These are phyloP conservation scores for Pedetes capensis DNA, from an alignment of 2,113 vertebrate species.

Conservation along the genomic window DNA sequence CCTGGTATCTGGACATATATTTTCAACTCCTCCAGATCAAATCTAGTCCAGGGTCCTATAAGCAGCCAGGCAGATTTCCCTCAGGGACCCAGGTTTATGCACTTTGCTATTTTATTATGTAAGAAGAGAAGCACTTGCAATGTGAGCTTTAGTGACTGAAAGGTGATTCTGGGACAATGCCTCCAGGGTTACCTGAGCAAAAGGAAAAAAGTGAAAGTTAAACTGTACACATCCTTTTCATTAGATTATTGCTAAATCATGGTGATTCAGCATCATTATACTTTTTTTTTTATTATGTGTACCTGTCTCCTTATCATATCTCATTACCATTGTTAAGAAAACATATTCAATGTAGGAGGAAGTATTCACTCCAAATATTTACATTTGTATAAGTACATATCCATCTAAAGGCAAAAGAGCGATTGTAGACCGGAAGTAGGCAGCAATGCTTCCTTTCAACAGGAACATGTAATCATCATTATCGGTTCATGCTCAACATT, in stretches of 20 bases:
- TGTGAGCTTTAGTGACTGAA: background rate
- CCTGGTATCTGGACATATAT: background rate
- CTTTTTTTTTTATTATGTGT: background rate
- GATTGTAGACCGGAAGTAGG: fast-evolving
- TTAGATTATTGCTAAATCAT: background rate
- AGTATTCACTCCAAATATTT: background rate
- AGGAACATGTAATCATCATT: background rate
- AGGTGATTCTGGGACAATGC: background rate
- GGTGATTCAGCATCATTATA: background rate
- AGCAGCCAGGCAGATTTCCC: background rate
- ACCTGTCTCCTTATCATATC: background rate
- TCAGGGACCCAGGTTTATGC: no score
- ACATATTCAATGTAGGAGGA: background rate
- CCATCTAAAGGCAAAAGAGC: background rate
- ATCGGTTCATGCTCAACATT: background rate
- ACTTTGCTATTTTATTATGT: background rate
- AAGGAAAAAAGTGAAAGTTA: background rate
- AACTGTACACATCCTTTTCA: fast-evolving
- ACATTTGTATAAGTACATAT: background rate
- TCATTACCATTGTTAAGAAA: background rate
- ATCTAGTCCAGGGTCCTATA: background rate
- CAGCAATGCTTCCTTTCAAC: background rate
- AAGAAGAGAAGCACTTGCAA: background rate
- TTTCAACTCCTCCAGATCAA: background rate
- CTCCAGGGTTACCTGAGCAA: background rate